Evolutionary conservation across 2,113 vertebrate genomes (phyloP).

Genomic region (Oryzias melastigma): DNA sequence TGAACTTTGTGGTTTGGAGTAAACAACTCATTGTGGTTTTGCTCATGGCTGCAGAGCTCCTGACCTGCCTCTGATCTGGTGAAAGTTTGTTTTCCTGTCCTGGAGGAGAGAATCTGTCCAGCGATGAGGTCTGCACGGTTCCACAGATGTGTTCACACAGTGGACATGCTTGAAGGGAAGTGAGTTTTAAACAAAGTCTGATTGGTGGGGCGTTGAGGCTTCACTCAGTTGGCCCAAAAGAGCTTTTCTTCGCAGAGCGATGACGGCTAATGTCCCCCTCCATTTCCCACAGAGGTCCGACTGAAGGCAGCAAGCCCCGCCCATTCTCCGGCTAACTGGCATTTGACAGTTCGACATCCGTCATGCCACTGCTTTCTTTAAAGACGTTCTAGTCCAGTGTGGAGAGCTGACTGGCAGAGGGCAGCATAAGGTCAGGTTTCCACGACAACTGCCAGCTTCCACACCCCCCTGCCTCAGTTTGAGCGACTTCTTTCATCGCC

Average conservation of each 20-base stretch:
- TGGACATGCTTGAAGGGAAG: conserved; percentile 17
- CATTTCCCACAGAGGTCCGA: conserved; percentile 30
- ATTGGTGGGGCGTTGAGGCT: conserved; percentile 29
- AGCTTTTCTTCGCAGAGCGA: not conserved
- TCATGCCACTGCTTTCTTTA: conserved; percentile 56
- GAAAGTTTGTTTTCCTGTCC: conserved; percentile 5
- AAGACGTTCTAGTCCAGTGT: conserved; percentile 20
- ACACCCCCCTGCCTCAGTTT: conserved; percentile 50
- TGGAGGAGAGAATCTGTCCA: not conserved
- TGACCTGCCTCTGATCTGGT: conserved; percentile 12
- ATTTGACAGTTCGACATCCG: conserved; percentile 59
- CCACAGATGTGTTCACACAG: not conserved
- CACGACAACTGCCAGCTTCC: conserved; percentile 68
- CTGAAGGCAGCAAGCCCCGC: conserved; percentile 36
- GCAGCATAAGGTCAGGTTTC: conserved; percentile 70
- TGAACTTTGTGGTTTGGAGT: conserved; percentile 32
- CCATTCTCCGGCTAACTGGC: conserved; percentile 55
- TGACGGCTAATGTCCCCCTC: conserved; percentile 22
- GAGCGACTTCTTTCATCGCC: conserved; percentile 74
- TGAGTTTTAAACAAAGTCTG: conserved; percentile 28
- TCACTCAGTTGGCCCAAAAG: conserved; percentile 11
- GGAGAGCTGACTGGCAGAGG: conserved; percentile 45
- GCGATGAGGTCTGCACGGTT: not conserved
- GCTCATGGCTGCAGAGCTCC: conserved; percentile 17
- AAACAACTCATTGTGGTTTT: conserved; percentile 33